Percentiles rank a stretch among this genome's conserved stretches.
These are phyloP conservation scores for Ia io DNA, from an alignment of 2,113 vertebrate genomes.

Conservation along the genomic window DNA sequence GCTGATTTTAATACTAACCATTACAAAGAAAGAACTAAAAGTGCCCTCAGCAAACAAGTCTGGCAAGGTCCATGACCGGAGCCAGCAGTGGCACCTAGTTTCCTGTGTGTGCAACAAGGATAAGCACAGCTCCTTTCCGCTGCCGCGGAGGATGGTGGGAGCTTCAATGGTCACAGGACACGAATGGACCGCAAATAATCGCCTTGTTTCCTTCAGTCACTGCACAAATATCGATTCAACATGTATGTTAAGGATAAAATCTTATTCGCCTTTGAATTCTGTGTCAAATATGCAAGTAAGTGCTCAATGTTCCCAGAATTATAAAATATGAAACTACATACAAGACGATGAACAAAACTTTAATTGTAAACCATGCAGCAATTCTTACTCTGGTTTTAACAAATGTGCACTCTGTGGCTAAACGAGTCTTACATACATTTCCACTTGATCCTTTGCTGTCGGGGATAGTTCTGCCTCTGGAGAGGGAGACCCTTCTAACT, in stretches of 20 bases:
- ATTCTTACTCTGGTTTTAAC: neutral
- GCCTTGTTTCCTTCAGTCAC: neutral
- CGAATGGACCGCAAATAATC: neutral
- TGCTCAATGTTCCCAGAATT: neutral
- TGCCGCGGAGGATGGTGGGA: neutral
- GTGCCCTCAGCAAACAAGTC: neutral
- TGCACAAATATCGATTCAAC: neutral
- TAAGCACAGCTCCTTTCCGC: accelerated
- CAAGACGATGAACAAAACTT: neutral
- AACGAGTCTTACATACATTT: slow-evolving; percentile 90
- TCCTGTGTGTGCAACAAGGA: neutral
- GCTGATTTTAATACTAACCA: neutral
- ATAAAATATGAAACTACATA: neutral
- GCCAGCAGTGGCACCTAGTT: neutral
- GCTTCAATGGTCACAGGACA: neutral
- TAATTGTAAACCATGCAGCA: accelerated
- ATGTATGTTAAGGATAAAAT: accelerated
- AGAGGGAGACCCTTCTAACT: slow-evolving; percentile 92
- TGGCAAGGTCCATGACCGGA: neutral
- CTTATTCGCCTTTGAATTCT: neutral
- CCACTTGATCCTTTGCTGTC: slow-evolving; percentile 98
- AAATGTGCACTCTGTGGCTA: neutral
- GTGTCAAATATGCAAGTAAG: neutral
- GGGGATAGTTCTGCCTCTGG: slow-evolving; percentile 93
- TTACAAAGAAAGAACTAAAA: neutral